Evolutionary conservation across 1,140 invertebrate species (phyloP).

Genomic region (Zaprionus ghesquierei): DNA sequence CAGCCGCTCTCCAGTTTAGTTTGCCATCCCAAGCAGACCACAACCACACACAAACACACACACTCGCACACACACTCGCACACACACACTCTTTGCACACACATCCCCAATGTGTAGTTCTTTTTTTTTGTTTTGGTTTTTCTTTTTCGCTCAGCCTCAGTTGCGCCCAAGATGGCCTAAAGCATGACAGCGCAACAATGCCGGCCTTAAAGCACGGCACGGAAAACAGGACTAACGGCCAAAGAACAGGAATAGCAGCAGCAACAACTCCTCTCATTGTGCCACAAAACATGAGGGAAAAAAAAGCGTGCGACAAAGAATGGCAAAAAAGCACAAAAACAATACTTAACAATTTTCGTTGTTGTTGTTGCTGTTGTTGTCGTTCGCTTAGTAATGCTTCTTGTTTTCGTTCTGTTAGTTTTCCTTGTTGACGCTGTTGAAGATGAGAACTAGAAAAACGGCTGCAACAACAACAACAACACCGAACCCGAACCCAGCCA

Average conservation of each 20-base stretch:
- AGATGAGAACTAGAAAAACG: constrained; percentile 6
- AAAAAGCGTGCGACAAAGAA: constrained; percentile 52
- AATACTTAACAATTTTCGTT: constrained; percentile 55
- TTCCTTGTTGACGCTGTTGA: constrained; percentile 30
- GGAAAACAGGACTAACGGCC: background rate
- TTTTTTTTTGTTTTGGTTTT: background rate
- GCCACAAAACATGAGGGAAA: constrained; percentile 4
- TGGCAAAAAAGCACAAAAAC: constrained; percentile 53
- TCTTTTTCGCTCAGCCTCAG: background rate
- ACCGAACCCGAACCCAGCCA: background rate
- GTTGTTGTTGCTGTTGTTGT: constrained; percentile 8
- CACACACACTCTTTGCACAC: background rate
- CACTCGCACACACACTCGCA: background rate
- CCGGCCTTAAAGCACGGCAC: constrained; percentile 1
- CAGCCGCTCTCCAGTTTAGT: background rate
- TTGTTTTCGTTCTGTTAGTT: constrained; percentile 24
- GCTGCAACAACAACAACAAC: background rate
- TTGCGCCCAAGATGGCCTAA: background rate
- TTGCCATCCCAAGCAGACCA: background rate
- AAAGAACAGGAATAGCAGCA: background rate
- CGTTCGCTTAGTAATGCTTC: constrained; percentile 28
- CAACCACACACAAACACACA: background rate
- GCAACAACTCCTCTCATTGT: constrained; percentile 22
- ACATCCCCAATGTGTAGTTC: background rate
- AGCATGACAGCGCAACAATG: background rate